These are phyloP conservation scores for Rhaphigaster nebulosa DNA, from an alignment of 2,888 invertebrate genomes.

Conservation along the genomic window DNA sequence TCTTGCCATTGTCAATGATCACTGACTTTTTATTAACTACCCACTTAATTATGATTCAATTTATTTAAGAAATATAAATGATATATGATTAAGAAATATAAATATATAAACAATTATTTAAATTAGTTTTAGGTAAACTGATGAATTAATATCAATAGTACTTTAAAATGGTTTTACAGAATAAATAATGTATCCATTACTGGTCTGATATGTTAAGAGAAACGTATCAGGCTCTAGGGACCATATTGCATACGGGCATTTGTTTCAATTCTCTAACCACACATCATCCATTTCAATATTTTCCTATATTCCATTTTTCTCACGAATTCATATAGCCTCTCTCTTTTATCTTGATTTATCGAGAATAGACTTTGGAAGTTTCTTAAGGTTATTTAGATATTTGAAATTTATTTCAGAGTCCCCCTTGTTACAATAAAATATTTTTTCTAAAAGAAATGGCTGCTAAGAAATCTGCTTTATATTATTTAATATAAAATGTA, in stretches of 20 bases:
- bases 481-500: background rate
- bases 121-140: background rate
- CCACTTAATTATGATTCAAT: background rate
- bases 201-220: background rate
- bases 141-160: background rate
- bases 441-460: background rate
- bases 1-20: too few relatives aligned
- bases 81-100: too few relatives aligned
- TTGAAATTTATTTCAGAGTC: background rate
- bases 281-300: conserved; percentile 43
- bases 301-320: conserved; percentile 27
- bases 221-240: conserved; percentile 20
- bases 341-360: conserved; percentile 31
- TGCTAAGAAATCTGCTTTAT: background rate
- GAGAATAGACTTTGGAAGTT: background rate
- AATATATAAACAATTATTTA: background rate
- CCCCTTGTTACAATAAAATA: background rate
- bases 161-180: background rate
- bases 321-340: conserved; percentile 23
- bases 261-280: conserved; percentile 34
- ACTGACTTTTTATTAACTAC: too few relatives aligned
- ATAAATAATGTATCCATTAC: conserved; percentile 26
- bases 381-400: background rate
- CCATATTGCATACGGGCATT: background rate
- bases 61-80: background rate